These are phyloP conservation scores for Actinemys pallida DNA, from an alignment of 2,113 vertebrate genomes.

Conservation along the genomic window DNA sequence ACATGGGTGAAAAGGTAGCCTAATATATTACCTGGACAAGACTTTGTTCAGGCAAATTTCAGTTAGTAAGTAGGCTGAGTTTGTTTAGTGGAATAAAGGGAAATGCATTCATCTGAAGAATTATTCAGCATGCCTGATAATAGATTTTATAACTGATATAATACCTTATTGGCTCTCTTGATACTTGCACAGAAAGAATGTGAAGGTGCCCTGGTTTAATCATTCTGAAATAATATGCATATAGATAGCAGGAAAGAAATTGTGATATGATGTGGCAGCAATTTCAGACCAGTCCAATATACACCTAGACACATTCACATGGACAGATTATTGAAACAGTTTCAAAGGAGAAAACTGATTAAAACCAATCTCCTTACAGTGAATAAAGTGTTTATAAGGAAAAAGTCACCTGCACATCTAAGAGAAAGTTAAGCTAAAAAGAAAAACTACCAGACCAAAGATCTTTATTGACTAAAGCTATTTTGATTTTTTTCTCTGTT, in stretches of 20 bases:
- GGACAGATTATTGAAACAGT: slow-evolving; percentile 35
- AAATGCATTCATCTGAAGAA: neutral
- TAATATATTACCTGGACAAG: neutral
- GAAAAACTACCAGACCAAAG: neutral
- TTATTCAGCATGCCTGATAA: slow-evolving; percentile 6
- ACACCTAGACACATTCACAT: slow-evolving; percentile 18
- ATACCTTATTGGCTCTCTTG: slow-evolving; percentile 26
- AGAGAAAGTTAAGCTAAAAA: neutral
- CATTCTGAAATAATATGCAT: slow-evolving; percentile 5
- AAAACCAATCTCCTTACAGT: neutral
- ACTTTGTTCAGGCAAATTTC: neutral
- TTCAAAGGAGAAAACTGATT: slow-evolving; percentile 35
- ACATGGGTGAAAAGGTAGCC: neutral
- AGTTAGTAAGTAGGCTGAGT: neutral
- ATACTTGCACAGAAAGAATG: slow-evolving; percentile 44
- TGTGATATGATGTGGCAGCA: neutral
- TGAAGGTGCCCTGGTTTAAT: slow-evolving; percentile 1
- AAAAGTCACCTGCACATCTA: neutral
- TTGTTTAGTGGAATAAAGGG: neutral
- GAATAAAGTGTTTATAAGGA: slow-evolving; percentile 23
- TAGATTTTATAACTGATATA: slow-evolving; percentile 25
- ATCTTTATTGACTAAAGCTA: neutral
- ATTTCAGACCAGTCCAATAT: slow-evolving; percentile 20
- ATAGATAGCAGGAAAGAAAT: slow-evolving; percentile 28
- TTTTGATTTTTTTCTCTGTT: slow-evolving; percentile 3